Evolutionary conservation across 2,113 vertebrate species (phyloP).

Genomic region (Podarcis cretensis): DNA sequence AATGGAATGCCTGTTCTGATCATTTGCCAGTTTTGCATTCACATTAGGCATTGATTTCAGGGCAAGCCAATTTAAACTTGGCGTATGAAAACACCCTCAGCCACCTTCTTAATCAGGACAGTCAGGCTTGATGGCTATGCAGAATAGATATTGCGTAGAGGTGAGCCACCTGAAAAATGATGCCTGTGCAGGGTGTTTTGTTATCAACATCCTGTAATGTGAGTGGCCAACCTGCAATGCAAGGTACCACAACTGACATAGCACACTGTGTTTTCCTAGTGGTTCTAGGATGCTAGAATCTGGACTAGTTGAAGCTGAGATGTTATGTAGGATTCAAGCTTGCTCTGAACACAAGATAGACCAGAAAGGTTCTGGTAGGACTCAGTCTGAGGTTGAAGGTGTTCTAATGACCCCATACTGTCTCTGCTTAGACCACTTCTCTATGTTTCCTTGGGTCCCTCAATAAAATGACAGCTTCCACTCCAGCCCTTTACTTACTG

Average conservation of each 20-base stretch:
- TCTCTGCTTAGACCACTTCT: not conserved
- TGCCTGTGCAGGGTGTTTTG: not conserved
- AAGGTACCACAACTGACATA: not conserved
- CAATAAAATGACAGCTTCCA: not conserved
- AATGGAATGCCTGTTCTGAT: not conserved
- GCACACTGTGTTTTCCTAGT: not conserved
- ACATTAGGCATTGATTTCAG: not conserved
- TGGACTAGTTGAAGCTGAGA: not conserved
- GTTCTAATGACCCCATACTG: not conserved
- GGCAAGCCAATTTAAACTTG: not conserved
- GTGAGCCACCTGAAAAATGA: not conserved
- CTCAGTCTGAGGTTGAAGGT: not conserved
- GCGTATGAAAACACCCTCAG: not conserved
- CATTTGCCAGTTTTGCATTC: not conserved
- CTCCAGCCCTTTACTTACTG: not conserved
- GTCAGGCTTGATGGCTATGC: not conserved
- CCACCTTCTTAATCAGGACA: not conserved
- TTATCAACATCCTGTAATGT: not conserved
- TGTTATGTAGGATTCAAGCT: not conserved
- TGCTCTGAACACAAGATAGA: not conserved
- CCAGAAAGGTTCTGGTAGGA: not conserved
- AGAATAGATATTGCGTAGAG: not conserved
- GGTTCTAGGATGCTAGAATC: not conserved
- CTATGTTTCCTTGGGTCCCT: not conserved
- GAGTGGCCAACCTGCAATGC: not conserved